Evolutionary conservation across 2,113 vertebrate species (phyloP).

Genomic region (Uria aalge): DNA sequence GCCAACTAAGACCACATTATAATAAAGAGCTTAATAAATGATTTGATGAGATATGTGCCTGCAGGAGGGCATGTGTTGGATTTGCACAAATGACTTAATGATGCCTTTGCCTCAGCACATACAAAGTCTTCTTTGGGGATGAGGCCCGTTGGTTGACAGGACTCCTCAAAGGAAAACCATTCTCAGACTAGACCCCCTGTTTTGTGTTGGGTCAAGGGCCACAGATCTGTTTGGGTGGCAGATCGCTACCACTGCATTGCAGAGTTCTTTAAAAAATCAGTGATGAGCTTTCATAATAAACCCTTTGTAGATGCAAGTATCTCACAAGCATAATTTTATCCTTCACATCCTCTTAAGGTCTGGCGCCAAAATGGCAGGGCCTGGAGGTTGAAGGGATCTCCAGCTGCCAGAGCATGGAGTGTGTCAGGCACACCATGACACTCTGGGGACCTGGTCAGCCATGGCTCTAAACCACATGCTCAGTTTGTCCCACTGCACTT

Average conservation of each 20-base stretch:
- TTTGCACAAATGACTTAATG: accelerated
- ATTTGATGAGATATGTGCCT: neutral
- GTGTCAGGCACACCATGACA: neutral
- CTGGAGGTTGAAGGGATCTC: neutral
- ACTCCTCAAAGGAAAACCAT: neutral
- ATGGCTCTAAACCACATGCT: accelerated
- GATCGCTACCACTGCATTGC: neutral
- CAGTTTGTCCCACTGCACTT: neutral
- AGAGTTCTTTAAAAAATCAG: neutral
- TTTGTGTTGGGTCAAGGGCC: neutral
- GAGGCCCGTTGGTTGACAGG: neutral
- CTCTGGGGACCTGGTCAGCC: neutral
- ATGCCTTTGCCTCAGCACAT: neutral
- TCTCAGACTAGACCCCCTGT: neutral
- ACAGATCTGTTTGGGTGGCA: neutral
- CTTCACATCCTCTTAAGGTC: neutral
- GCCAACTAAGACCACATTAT: neutral
- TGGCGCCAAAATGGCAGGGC: neutral
- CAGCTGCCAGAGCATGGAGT: accelerated
- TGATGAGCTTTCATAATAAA: neutral
- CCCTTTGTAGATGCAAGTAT: neutral
- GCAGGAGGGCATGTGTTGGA: neutral
- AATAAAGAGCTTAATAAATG: neutral
- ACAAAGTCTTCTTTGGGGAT: neutral
- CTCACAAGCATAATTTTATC: neutral